Evolutionary conservation across 2,113 vertebrate genomes (phyloP).

Genomic region (Amphiprion percula): DNA sequence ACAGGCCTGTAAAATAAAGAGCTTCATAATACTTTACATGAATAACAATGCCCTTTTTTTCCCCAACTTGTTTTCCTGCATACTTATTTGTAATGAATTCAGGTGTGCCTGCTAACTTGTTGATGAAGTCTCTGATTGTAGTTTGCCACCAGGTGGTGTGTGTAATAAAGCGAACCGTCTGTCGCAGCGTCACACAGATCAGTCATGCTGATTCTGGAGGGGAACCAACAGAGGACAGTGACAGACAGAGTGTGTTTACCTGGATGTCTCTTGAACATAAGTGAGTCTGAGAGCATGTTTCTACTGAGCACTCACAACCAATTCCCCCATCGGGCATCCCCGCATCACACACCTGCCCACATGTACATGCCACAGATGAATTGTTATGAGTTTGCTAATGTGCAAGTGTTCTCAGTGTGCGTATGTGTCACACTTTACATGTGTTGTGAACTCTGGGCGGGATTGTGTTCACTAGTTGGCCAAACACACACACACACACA

Average conservation of each 20-base stretch:
- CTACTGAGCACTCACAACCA: background rate
- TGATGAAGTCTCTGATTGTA: background rate
- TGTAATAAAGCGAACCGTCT: no score
- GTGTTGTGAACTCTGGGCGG: conserved; percentile 7
- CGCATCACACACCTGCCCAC: conserved; percentile 20
- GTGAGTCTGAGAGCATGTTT: background rate
- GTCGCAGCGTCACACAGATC: background rate
- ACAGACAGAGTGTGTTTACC: background rate
- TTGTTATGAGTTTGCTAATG: background rate
- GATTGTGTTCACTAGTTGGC: conserved; percentile 31
- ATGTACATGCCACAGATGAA: conserved; percentile 27
- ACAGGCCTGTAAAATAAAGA: no score
- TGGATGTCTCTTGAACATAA: background rate
- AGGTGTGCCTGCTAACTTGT: no score
- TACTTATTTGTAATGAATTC: background rate
- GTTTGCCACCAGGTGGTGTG: background rate
- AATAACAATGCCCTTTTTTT: no score
- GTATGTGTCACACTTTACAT: conserved; percentile 4
- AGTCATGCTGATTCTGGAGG: background rate
- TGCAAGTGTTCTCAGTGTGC: background rate
- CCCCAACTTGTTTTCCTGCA: background rate
- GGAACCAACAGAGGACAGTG: background rate
- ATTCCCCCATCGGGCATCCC: background rate
- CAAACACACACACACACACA: conserved; percentile 10
- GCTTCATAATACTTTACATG: no score